Base-by-base conservation (phyloP, 2,888 invertebrate species). In the Eupithecia centaureata region DNA sequence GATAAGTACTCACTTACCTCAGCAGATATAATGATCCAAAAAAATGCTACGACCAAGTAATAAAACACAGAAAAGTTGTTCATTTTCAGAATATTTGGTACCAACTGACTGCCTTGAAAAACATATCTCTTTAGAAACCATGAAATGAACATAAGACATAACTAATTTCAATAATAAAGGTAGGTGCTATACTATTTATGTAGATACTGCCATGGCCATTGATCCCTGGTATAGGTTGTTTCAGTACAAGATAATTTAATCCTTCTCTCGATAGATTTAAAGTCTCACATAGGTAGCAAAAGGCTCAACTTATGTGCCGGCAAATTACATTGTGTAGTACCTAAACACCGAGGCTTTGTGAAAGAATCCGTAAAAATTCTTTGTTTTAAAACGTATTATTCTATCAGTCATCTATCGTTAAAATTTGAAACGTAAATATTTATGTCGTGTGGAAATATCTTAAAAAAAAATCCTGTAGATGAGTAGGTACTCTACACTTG, bases 11-110 rank as follows among this genome's bases (percentile, higher is more conserved):
- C n/a, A 35, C 61, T 52, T n/a, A 62, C 61, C 61, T 62, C n/a
- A 54, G 33, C 28, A 22, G 60, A 28, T n/a, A 60, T 60, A 18
- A 30, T 47, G n/a, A 47, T 28, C 30, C 60, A 35, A 8, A 60
- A 42, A 15, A 47, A 47, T 12, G 28, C n/a, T 5, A 60, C n/a
- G 13, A 47, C 42, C 8, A 60, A 47, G 30, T 30, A 47, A 30
- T 56, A 56, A 2, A 56, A 25, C 8, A 56, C 54, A 8, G 28
- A 56, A 56, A 60, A 22, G 30, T 30, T 47, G 22, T 13, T 28
- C 60, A 60, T 60, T 47, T 42, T 57, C 7, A 56, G 27, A 60
- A 42, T 30, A 47, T 47, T 60, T 60, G n/a, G 5, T 28, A 60
- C 52, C 7, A 13, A 42, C n/a, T 59, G 38, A 8, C 42, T 42